Conservation (phyloP, 2,888 invertebrate species). For the Periphyllus acericola region DNA sequence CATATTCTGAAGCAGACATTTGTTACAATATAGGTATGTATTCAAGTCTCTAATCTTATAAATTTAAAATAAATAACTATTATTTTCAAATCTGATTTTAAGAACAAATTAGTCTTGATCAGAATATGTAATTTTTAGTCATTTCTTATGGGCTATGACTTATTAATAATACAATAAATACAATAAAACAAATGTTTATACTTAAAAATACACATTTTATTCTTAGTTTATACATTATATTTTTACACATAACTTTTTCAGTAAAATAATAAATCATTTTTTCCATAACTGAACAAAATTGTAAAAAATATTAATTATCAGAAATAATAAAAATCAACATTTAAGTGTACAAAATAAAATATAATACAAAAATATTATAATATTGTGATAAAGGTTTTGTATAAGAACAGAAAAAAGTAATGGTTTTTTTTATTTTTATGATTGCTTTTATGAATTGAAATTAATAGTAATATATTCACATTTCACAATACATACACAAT, state of each 20-base stretch:
- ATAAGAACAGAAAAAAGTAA: neutral
- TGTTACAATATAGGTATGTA: no score
- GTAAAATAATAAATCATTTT: neutral
- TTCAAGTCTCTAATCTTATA: no score
- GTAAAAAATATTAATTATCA: neutral
- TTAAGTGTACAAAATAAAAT: neutral
- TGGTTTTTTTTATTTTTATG: neutral
- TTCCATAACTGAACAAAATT: neutral
- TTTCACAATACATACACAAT: conserved; percentile 2
- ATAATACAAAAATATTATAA: conserved; percentile 7
- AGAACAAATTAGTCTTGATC: no score
- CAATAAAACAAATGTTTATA: neutral
- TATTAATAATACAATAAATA: neutral
- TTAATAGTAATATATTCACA: conserved; percentile 1
- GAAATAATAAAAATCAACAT: conserved; percentile 9
- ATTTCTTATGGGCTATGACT: no score
- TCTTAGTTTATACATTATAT: neutral
- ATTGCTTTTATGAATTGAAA: neutral
- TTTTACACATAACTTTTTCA: neutral
- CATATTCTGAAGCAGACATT: no score
- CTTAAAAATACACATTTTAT: conserved; percentile 2
- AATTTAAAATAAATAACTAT: no score
- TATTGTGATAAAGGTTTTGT: neutral
- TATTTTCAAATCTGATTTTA: no score
- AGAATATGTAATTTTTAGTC: no score